Evolutionary conservation across 2,888 invertebrate genomes (phyloP).

Genomic region (Caenorhabditis zanzibari): DNA sequence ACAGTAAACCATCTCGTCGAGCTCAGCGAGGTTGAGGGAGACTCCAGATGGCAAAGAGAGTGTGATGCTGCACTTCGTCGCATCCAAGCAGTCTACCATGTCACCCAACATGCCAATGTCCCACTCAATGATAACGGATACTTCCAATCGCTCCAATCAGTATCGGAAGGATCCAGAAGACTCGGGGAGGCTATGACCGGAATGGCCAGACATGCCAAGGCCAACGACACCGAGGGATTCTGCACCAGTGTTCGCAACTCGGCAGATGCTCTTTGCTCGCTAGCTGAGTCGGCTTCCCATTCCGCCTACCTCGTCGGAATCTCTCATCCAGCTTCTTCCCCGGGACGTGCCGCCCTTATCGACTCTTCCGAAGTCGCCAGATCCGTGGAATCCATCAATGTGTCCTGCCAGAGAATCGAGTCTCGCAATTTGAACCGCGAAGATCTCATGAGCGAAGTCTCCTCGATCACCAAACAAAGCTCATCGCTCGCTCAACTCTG

Average conservation of each 20-base stretch:
- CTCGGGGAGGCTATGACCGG: slow-evolving; percentile 90
- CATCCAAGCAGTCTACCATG: slow-evolving; percentile 91
- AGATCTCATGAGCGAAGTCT: slow-evolving; percentile 86
- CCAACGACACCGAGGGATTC: slow-evolving; percentile 91
- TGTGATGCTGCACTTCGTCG: slow-evolving; percentile 96
- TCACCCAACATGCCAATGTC: slow-evolving; percentile 92
- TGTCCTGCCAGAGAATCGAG: slow-evolving; percentile 88
- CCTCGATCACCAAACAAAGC: slow-evolving; percentile 96
- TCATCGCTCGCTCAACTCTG: slow-evolving; percentile 96
- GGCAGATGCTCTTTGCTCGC: slow-evolving; percentile 92
- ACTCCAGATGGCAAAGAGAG: slow-evolving; percentile 96
- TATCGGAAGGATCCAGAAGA: slow-evolving; percentile 91
- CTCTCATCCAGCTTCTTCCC: slow-evolving; percentile 91
- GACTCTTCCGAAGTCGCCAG: slow-evolving; percentile 93
- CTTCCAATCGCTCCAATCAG: slow-evolving; percentile 72
- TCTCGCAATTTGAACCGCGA: slow-evolving; percentile 68
- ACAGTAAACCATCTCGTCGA: slow-evolving; percentile 90
- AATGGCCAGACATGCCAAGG: slow-evolving; percentile 94
- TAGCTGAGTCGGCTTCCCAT: slow-evolving; percentile 94
- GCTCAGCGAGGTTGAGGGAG: slow-evolving; percentile 93
- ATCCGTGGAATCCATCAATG: slow-evolving; percentile 93
- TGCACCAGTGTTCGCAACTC: slow-evolving; percentile 88
- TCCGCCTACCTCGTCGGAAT: slow-evolving; percentile 96
- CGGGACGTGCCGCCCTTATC: slow-evolving; percentile 91
- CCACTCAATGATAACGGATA: slow-evolving; percentile 90